phyloP scores from a whole-genome alignment of 1,140 invertebrate species.

The Macrobrachium rosenbergii region DNA sequence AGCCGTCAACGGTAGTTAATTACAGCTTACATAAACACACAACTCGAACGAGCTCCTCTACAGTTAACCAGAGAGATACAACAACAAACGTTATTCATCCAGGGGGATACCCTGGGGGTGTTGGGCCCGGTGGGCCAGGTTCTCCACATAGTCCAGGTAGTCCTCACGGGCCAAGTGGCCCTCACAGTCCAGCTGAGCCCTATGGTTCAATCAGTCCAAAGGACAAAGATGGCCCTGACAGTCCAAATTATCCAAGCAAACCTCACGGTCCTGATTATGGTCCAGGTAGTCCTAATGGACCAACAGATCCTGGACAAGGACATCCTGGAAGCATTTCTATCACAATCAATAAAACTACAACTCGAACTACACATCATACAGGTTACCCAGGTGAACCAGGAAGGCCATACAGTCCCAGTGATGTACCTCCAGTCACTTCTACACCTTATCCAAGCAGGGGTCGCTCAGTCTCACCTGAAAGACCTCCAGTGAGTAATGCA shows the following conservation, averaged over 20 bases:
- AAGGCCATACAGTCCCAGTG: background rate
- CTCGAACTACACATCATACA: slow-evolving; percentile 46
- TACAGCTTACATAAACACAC: slow-evolving; percentile 43
- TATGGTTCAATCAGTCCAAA: slow-evolving; percentile 33
- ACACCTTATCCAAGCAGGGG: slow-evolving; percentile 63
- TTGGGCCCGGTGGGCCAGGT: slow-evolving; percentile 34
- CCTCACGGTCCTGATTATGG: slow-evolving; percentile 56
- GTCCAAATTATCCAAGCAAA: slow-evolving; percentile 50
- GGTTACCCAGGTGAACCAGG: slow-evolving; percentile 50
- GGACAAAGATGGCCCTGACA: slow-evolving; percentile 23
- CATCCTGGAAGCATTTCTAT: slow-evolving; percentile 57
- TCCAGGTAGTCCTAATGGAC: slow-evolving; percentile 46
- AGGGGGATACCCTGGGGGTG: slow-evolving; percentile 31
- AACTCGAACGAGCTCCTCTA: slow-evolving; percentile 16
- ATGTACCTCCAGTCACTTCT: slow-evolving; percentile 61
- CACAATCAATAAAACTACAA: slow-evolving; percentile 64
- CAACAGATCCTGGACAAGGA: slow-evolving; percentile 9
- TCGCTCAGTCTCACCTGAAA: slow-evolving; percentile 51
- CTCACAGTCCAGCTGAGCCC: slow-evolving; percentile 15
- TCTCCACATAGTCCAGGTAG: slow-evolving; percentile 44
- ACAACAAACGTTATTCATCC: slow-evolving; percentile 27
- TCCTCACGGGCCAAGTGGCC: slow-evolving; percentile 7
- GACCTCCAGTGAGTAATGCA: slow-evolving; percentile 1
- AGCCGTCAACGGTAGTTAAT: slow-evolving; percentile 28
- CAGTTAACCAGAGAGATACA: slow-evolving; percentile 40